Evolutionary conservation across 2,113 vertebrate species (phyloP).

Genomic region (Phrynosoma platyrhinos): DNA sequence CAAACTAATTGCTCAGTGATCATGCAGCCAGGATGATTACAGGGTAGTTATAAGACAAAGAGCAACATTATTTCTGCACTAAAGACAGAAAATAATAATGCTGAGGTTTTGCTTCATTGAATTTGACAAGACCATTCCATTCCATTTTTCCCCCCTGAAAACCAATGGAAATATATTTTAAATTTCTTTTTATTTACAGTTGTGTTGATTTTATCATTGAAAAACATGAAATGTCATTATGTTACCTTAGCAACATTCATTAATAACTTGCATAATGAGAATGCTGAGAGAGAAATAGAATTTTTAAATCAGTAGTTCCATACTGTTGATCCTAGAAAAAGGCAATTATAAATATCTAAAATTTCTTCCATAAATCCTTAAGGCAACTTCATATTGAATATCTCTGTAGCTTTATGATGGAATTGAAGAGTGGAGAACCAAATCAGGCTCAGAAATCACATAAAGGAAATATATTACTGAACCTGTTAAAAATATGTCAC

Average conservation of each 20-base stretch:
- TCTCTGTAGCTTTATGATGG: not conserved
- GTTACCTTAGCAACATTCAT: constrained; percentile 14
- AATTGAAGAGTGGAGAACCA: not conserved
- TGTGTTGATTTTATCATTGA: constrained; percentile 23
- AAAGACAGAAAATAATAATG: not conserved
- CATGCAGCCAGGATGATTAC: not conserved
- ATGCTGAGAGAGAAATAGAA: not conserved
- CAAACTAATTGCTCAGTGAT: not conserved
- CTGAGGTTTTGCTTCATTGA: not conserved
- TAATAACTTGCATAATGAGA: constrained; percentile 18
- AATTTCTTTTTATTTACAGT: constrained; percentile 6
- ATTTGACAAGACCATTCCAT: not conserved
- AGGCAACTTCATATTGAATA: not conserved
- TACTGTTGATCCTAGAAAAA: constrained; percentile 1
- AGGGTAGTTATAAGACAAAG: not conserved
- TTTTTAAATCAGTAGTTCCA: too few species aligned
- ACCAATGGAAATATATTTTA: not conserved
- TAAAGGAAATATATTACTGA: not conserved
- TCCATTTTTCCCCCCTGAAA: not conserved
- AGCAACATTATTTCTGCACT: not conserved
- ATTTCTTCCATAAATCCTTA: not conserved
- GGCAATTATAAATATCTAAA: not conserved
- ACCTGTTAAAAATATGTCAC: too few species aligned
- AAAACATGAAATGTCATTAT: constrained; percentile 14
- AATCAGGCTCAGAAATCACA: not conserved